phyloP scores from a whole-genome alignment of 2,888 invertebrate genomes.

The Ectemnius continuus region DNA sequence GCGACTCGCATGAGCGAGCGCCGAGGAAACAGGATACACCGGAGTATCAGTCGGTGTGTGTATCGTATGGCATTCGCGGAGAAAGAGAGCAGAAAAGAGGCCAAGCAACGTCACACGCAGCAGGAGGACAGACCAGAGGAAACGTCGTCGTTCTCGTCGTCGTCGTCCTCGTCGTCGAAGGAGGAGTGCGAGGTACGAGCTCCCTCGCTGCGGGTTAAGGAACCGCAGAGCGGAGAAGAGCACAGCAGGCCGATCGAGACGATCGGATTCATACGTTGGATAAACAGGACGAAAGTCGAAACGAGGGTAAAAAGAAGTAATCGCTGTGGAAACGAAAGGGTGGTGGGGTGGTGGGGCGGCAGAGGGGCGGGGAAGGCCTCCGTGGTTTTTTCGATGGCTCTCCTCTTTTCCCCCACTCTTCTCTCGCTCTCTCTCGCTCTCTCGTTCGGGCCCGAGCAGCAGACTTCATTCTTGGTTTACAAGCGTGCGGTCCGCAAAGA shows the following conservation, averaged over 20 bases:
- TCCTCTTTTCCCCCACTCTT: too few species aligned
- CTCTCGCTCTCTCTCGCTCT: too few species aligned
- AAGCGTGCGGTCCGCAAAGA: slow-evolving; percentile 78
- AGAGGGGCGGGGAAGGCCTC: slow-evolving; percentile 17
- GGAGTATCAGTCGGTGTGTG: slow-evolving; percentile 25
- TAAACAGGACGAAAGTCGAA: slow-evolving; percentile 31
- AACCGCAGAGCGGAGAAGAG: slow-evolving; percentile 53
- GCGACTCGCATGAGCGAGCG: slow-evolving; percentile 16
- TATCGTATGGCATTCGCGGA: slow-evolving; percentile 38
- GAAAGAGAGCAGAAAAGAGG: too few species aligned
- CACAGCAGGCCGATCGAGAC: slow-evolving; percentile 26
- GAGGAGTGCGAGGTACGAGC: slow-evolving; percentile 16
- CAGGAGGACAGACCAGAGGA: slow-evolving; percentile 21
- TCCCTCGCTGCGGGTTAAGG: slow-evolving; percentile 8
- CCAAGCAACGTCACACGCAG: slow-evolving; percentile 5
- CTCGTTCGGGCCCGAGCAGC: slow-evolving; percentile 66
- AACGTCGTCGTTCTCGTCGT: slow-evolving; percentile 1
- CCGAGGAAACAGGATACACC: slow-evolving; percentile 49
- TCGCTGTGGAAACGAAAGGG: slow-evolving; percentile 16
- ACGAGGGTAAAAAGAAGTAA: slow-evolving; percentile 39
- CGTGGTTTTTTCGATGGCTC: slow-evolving; percentile 49
- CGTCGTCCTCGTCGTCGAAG: slow-evolving; percentile 25
- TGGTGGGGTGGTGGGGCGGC: too few species aligned
- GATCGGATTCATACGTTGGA: slow-evolving; percentile 12
- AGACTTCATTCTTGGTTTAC: slow-evolving; percentile 77